Base-by-base conservation (phyloP, 2,888 invertebrate genomes). In the Nomada fucata region DNA sequence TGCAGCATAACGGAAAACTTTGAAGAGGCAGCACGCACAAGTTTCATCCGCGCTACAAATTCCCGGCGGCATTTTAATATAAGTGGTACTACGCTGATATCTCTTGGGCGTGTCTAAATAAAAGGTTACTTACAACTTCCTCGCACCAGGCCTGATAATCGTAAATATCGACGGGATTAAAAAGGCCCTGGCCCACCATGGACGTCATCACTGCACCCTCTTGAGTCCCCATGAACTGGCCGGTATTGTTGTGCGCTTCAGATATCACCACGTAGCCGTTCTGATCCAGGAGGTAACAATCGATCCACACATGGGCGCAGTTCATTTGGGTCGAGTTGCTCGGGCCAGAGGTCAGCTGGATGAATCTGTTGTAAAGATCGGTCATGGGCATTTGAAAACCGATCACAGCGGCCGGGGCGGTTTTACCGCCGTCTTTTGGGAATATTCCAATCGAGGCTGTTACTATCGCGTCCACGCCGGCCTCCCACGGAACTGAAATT, bases 271-370 rank as follows among this genome's bases (percentile, higher is more conserved):
- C 95, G 92, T 98, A 99, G 0, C 98, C 99, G 89, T 98, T 98
- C 92, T 97, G 97, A 92, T 99, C 99, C 59, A 99, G 95, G n/a
- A 99, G 95, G 92, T 97, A 98, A 92, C 98, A 99, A 84, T 97
- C 96, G 63, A 92, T 91, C 88, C 87, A 90, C 23, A 61, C 78
- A 44, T 85, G 74, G n/a, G 47, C 69, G 65, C 93, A 94, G 79
- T 92, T 90, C 57, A 93, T 79, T n/a, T 13, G 11, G 20, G 74
- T 94, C 76, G 94, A 92, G 77, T 94, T 94, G 85, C 94, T 93
- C 72, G 94, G 93, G 29, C 93, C 94, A 2, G 95, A 95, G 0
- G 96, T 96, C 47, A 97, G 96, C 79, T 96, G 95, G 71, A 95
- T 94, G 92, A 98, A 97, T 78, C 96, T 95, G 2, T 96, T 94